Evolutionary conservation across 2,797 vertebrate genomes (phyloP), one percentile per base, ranked within the genome.

Genomic region (Malurus leucopterus): DNA sequence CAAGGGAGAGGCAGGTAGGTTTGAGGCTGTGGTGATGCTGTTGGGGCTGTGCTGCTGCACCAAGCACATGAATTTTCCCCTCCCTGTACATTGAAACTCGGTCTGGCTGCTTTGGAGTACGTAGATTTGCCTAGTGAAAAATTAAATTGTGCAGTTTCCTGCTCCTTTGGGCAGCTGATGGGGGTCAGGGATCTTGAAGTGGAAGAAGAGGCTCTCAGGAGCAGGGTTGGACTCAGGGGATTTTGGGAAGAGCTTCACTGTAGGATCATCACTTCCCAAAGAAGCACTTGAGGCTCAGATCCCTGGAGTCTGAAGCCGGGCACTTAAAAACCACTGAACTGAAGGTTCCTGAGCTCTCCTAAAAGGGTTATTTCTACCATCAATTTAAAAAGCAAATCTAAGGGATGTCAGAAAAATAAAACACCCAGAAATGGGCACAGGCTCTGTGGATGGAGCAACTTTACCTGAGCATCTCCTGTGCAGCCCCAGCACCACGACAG

Each of bases 41-140:
- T 15, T 1, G 2, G 49, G 29, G 49, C 22, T 13, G 29, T 2
- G 13, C 53, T 43, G 67, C 44, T 4, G 6, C 47, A 46, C 30
- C 19, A 23, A 49, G 19, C 9, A 7, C 38, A 10, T 0, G 0
- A 2, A 7, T 16, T 61, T 27, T 11, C 30, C 46, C 65, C 8
- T 22, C 5, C 38, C 34, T 16, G 5, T 12, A 1, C 1, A 0
- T 26, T 68, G 41, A 29, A 2, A 44, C n/a, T 9, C 1, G 0
- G 13, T 2, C 32, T 65, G 63, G 16, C 21, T 50, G 27, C 8
- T 82, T 26, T 23, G 26, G n/a, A 68, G 27, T 70, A 13, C 0
- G 0, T n/a, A 70, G 36, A 19, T n/a, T 53, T 27, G 19, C 27
- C 32, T 27, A 4, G 21, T 24, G 43, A 78, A 51, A 23, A 24